Evolutionary conservation across 1,140 invertebrate genomes (phyloP).

Genomic region (Plodia interpunctella): DNA sequence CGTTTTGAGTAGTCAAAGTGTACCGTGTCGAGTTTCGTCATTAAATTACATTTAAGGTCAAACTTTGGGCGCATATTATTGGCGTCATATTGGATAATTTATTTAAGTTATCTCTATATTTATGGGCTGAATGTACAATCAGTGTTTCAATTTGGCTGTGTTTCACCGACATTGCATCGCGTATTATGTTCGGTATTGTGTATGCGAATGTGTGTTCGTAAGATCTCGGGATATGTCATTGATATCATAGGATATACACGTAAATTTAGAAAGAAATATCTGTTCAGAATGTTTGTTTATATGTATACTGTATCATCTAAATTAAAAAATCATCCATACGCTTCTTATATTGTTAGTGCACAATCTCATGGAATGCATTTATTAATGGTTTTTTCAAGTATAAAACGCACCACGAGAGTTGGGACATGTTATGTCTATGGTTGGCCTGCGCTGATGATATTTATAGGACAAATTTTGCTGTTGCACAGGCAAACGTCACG

Average conservation of each 20-base stretch:
- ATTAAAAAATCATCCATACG: constrained; percentile 7
- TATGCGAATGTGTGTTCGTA: background rate
- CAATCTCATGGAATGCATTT: too few species aligned
- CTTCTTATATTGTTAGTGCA: too few species aligned
- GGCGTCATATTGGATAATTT: background rate
- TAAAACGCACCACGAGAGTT: too few species aligned
- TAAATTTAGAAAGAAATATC: background rate
- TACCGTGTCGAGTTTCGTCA: background rate
- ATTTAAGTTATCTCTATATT: background rate
- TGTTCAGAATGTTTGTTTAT: background rate
- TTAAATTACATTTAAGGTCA: background rate
- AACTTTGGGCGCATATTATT: background rate
- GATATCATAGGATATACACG: too few species aligned
- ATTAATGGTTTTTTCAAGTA: too few species aligned
- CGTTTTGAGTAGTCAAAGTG: too few species aligned
- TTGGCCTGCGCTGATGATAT: too few species aligned
- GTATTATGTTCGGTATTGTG: background rate
- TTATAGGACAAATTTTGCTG: too few species aligned
- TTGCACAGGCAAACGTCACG: too few species aligned
- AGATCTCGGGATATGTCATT: background rate
- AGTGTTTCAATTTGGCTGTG: background rate
- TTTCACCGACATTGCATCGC: background rate
- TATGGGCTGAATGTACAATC: background rate
- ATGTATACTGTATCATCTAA: background rate
- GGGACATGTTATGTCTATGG: too few species aligned